Evolutionary conservation across 2,888 invertebrate species (phyloP).

Genomic region (Spilosoma lubricipeda): DNA sequence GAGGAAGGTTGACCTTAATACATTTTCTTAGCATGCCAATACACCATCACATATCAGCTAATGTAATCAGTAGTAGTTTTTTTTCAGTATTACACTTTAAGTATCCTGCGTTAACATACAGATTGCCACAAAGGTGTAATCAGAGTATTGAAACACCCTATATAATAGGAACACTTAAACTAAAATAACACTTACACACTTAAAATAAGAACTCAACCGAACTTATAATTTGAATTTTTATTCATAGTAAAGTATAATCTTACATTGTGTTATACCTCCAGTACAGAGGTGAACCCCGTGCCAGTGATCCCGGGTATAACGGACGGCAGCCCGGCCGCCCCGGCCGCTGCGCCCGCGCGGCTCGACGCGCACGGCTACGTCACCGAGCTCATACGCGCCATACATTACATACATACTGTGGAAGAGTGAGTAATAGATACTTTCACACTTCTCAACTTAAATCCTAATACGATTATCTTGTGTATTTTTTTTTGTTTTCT

Average conservation of each 20-base stretch:
- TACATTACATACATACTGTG: constrained; percentile 75
- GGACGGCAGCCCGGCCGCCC: constrained; percentile 12
- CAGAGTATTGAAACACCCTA: too few relatives aligned
- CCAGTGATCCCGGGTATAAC: constrained; percentile 70
- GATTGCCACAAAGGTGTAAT: too few relatives aligned
- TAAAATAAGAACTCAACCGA: too few relatives aligned
- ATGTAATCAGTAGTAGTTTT: too few relatives aligned
- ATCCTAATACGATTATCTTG: background rate
- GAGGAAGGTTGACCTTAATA: too few relatives aligned
- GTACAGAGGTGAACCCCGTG: constrained; percentile 58
- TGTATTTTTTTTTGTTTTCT: background rate
- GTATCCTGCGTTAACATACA: too few relatives aligned
- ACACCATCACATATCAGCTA: too few relatives aligned
- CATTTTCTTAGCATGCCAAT: too few relatives aligned
- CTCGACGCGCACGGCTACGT: constrained; percentile 77
- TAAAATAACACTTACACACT: too few relatives aligned
- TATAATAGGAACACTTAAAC: too few relatives aligned
- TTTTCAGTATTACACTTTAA: too few relatives aligned
- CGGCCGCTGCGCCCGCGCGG: constrained; percentile 41
- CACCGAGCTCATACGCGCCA: constrained; percentile 72
- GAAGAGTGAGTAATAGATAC: constrained; percentile 71
- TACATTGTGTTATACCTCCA: constrained; percentile 18
- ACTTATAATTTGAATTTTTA: background rate
- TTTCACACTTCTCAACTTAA: too few relatives aligned
- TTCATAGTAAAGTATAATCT: background rate